A percentile compares a stretch with the other conserved stretches of the same genome.
phyloP scores from a whole-genome alignment of 2,888 invertebrate species.

The Acleris literana region DNA sequence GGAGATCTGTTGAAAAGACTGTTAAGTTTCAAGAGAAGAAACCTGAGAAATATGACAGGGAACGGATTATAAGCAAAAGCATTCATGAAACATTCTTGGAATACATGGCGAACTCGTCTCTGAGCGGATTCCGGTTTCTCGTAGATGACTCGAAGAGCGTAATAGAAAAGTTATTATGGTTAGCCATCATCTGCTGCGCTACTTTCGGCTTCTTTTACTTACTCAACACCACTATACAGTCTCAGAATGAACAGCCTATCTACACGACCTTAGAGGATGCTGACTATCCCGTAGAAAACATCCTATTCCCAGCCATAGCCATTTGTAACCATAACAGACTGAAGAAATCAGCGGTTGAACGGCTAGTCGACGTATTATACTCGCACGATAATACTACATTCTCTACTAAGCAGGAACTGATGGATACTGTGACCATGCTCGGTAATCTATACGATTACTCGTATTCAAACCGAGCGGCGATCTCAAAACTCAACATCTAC shows the following conservation, averaged over 20 bases:
- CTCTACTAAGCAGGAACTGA: slow-evolving; percentile 24
- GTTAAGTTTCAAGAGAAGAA: slow-evolving; percentile 12
- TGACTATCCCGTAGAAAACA: slow-evolving; percentile 4
- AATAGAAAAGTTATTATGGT: slow-evolving; percentile 21
- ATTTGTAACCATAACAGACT: slow-evolving; percentile 31
- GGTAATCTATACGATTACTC: slow-evolving; percentile 31
- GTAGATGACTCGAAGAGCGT: slow-evolving; percentile 17
- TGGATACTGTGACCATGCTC: slow-evolving; percentile 16
- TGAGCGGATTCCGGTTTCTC: slow-evolving; percentile 25
- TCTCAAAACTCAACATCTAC: slow-evolving; percentile 16
- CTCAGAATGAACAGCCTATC: slow-evolving; percentile 15
- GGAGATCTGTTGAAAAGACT: neutral
- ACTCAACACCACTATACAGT: slow-evolving; percentile 7
- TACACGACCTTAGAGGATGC: slow-evolving; percentile 29
- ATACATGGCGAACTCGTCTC: slow-evolving; percentile 30
- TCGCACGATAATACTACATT: slow-evolving; percentile 26
- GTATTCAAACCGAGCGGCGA: slow-evolving; percentile 10
- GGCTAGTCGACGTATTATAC: slow-evolving; percentile 20
- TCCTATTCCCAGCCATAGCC: slow-evolving; percentile 27
- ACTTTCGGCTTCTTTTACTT: slow-evolving; percentile 26
- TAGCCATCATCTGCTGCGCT: slow-evolving; percentile 13
- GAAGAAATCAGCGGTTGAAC: slow-evolving; percentile 22
- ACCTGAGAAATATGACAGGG: slow-evolving; percentile 2
- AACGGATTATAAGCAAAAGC: slow-evolving; percentile 24
- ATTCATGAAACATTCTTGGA: slow-evolving; percentile 21